Evolutionary conservation across 2,113 vertebrate species (phyloP).

Genomic region (Cyphomyrus discorhynchus): DNA sequence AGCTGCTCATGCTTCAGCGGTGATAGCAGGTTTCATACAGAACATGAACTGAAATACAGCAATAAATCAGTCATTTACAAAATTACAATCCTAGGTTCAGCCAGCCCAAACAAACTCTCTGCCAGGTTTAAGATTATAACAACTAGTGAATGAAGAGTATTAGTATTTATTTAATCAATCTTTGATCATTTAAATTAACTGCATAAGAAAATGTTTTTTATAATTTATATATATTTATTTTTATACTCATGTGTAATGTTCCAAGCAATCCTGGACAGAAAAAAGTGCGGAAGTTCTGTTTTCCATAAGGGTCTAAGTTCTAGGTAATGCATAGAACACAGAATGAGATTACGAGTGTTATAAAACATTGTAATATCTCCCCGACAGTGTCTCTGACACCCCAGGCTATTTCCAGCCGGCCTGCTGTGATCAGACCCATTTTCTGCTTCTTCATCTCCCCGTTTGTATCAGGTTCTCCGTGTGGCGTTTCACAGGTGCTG

Average conservation of each 20-base stretch:
- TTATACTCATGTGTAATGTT: not conserved
- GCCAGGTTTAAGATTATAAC: not conserved
- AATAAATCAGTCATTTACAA: not conserved
- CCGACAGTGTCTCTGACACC: not conserved
- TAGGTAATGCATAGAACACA: not conserved
- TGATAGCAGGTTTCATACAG: not conserved
- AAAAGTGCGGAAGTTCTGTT: not conserved
- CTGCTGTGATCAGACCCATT: conserved; percentile 28
- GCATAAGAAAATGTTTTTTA: not conserved
- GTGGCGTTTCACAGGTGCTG: not conserved
- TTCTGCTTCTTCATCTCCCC: conserved; percentile 27
- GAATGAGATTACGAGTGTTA: not conserved
- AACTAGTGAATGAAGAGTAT: not conserved
- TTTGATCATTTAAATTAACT: not conserved
- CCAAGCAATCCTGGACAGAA: not conserved
- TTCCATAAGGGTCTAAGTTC: not conserved
- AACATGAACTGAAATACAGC: not conserved
- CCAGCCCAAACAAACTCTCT: not conserved
- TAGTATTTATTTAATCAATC: not conserved
- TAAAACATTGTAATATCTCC: not conserved
- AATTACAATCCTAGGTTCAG: not conserved
- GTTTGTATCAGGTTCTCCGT: not conserved
- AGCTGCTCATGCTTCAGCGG: not conserved
- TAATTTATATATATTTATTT: not conserved
- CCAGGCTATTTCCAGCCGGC: not conserved